Base-by-base conservation (phyloP, 2,888 invertebrate genomes). In the Phragmatobia fuliginosa region DNA sequence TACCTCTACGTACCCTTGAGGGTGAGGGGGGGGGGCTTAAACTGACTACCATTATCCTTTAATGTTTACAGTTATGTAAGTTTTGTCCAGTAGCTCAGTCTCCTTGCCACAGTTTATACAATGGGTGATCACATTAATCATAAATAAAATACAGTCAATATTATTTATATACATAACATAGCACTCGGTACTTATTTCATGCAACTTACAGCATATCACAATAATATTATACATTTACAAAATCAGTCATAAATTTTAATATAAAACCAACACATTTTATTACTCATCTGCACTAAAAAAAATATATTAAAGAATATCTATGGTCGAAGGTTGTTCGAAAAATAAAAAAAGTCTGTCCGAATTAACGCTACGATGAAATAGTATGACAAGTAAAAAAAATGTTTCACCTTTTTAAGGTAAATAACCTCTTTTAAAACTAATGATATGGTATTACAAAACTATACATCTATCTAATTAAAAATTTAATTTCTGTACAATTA, bases 401-500 rank as follows among this genome's bases (percentile, higher is more conserved):
- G 25, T 28, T 38, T 25, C 25, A 25, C 14, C 38, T 8, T 28
- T 45, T 62, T 45, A 18, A 62, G n/a, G 18, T 31, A 45, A 32
- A 62, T 62, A 14, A 45, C 11, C 61, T 73, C 66, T 78, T 58
- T 69, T 67, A 66, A 38, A 45, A 77, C 71, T 70, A 74, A 45
- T 80, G 74, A 79, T 81, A 80, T 79, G 79, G 64, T 68, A 75
- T 75, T 52, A 73, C 32, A 76, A 73, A 71, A 45, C 65, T 68
- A 78, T 69, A 49, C 74, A 64, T 64, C 64, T 68, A 69, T 58
- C 38, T 41, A 66, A 49, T 41, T 66, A 77, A 67, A 68, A 41
- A 73, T 62, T 38, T 31, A 38, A 65, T 58, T 71, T 72, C 72
- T 76, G 82, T 77, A 80, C 65, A 81, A 71, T 67, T 74, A 70